Evolutionary conservation across 2,888 invertebrate species (phyloP).

Genomic region (Ormyrus nitidulus): DNA sequence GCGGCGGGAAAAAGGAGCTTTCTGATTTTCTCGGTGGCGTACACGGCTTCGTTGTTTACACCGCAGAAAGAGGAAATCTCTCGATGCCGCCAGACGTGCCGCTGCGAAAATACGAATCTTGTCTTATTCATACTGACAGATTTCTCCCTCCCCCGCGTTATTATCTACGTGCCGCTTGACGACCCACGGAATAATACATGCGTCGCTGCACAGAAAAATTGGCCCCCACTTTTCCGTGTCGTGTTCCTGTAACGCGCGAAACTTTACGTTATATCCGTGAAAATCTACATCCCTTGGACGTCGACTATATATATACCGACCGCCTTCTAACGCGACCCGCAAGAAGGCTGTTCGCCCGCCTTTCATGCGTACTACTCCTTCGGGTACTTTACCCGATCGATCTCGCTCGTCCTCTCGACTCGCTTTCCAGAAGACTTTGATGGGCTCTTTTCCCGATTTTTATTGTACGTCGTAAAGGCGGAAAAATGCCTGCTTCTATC

Average conservation of each 20-base stretch:
- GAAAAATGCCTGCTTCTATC: slow-evolving; percentile 1
- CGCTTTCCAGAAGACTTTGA: slow-evolving; percentile 3
- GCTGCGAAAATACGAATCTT: slow-evolving; percentile 16
- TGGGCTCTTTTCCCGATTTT: background rate
- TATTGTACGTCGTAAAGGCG: slow-evolving; percentile 21
- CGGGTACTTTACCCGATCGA: no score
- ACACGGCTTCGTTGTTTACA: background rate
- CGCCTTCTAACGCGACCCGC: no score
- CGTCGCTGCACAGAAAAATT: background rate
- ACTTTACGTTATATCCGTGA: no score
- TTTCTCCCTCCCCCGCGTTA: background rate
- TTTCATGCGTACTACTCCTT: no score
- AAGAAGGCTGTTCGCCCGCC: no score
- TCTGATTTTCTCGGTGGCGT: background rate
- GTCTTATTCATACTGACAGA: background rate
- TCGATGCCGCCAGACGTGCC: background rate
- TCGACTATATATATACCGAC: no score
- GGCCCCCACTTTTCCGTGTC: no score
- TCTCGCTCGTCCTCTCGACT: background rate
- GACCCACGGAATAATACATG: background rate
- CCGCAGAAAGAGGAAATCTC: background rate
- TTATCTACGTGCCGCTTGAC: background rate
- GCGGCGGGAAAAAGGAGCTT: background rate
- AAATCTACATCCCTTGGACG: no score
- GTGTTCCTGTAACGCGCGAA: no score